Evolutionary conservation across 2,113 vertebrate species (phyloP), one percentile per base, ranked within the genome.

Genomic region (Talpa occidentalis): DNA sequence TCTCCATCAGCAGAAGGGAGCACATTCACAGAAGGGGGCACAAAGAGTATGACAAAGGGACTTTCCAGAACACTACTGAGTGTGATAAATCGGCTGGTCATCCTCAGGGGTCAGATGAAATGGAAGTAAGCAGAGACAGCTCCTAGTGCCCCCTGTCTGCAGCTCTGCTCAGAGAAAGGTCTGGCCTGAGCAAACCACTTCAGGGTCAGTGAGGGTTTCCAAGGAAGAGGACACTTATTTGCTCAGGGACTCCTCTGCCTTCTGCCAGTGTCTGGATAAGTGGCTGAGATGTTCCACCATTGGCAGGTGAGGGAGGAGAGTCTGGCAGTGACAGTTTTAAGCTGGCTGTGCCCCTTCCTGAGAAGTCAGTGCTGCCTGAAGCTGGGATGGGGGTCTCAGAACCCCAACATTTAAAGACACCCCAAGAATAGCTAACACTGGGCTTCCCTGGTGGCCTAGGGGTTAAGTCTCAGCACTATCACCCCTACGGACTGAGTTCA

Each of bases 211-310:
- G 11, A 85, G 4, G 47, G 56, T 19, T 85, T 87, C 72, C 79
- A 22, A 76, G 66, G 6, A 74, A n/a, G 30, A 89, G 47, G 19
- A 59, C 3, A 1, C 52, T 67, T 17, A 62, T 5, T 15, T 4
- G 62, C 2, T 66, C 21, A 21, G 5, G 59, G 60, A 30, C 2
- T 15, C 15, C 26, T 60, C 21, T 1, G 2, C 11, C 15, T 54
- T 2, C 67, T 16, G 10, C 54, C 3, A 26, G 3, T 6, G 1
- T 70, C 40, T 6, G 35, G 30, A 10, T 37, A 64, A 24, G 4
- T 59, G 1, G 0, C 0, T 40, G 49, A 21, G 14, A 64, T 56
- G n/a, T 7, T 30, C 49, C 82, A 42, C 37, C 14, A 1, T 5
- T 60, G 28, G 40, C 37, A 59, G 19, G 10, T 8, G 35, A 35